Percentiles rank a stretch among this genome's conserved stretches.
These are phyloP conservation scores for Rhagologus leucostigma DNA, from an alignment of 2,113 vertebrate species.

Conservation along the genomic window DNA sequence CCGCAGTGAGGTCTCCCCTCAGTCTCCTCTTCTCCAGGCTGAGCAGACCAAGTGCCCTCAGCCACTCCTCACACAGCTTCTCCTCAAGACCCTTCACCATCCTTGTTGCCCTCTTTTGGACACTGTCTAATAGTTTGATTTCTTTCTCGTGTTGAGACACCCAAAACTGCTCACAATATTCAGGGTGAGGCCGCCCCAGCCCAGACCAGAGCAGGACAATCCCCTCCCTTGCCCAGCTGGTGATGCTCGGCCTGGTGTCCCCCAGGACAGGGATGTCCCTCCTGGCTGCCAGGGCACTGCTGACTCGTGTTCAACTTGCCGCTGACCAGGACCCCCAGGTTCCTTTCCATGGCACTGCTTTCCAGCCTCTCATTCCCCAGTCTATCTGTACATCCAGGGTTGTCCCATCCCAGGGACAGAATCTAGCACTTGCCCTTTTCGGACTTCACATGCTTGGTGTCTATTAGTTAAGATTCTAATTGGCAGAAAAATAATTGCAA, in stretches of 20 bases:
- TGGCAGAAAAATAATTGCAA: neutral
- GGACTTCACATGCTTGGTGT: accelerated
- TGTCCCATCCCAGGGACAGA: neutral
- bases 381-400: accelerated
- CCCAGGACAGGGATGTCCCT: neutral
- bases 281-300: neutral
- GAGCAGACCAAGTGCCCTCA: neutral
- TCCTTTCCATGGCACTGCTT: neutral
- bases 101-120: neutral
- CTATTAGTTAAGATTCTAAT: neutral
- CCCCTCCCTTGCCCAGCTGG: neutral
- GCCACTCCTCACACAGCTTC: neutral
- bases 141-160: accelerated
- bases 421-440: accelerated
- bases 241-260: accelerated
- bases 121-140: accelerated
- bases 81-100: neutral
- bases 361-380: neutral
- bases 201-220: neutral
- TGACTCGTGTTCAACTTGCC: neutral
- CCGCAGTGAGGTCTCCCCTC: neutral
- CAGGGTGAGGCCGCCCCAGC: neutral
- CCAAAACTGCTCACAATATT: neutral
- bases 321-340: neutral
- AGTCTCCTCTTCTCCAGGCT: neutral